A percentile compares a stretch with the other conserved stretches of the same genome.
Conservation (phyloP, 2,888 invertebrate species). For the Sinotaia quadrata region DNA sequence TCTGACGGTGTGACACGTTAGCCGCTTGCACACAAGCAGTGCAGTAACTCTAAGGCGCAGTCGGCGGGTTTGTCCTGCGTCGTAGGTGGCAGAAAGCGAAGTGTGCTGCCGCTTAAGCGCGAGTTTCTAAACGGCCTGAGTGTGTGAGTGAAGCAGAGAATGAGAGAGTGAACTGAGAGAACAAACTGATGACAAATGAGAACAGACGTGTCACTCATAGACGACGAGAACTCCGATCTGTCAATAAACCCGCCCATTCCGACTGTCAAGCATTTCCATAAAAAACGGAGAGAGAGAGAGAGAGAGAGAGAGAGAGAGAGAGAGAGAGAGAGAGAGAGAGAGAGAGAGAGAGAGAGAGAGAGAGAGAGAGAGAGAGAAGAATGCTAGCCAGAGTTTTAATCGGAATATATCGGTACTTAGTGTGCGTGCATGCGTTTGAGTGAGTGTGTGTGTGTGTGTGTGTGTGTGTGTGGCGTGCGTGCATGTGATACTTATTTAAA, state of each 20-base stretch:
- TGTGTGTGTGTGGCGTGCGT: too few relatives aligned
- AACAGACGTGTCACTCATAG: not conserved
- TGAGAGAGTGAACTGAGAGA: not conserved
- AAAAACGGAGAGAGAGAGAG: not conserved
- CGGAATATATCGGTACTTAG: too few relatives aligned
- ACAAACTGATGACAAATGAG: conserved; percentile 2
- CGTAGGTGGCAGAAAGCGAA: too few relatives aligned
- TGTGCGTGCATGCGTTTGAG: too few relatives aligned
- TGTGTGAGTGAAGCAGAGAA: not conserved
- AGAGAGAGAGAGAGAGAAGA: not conserved
- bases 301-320: not conserved
- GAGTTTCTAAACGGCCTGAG: too few relatives aligned
- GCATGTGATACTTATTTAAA: too few relatives aligned
- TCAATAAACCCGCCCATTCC: conserved; percentile 3
- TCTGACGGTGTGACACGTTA: too few relatives aligned
- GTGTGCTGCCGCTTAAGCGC: too few relatives aligned
- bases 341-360: not conserved
- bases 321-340: not conserved
- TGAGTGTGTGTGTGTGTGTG: too few relatives aligned
- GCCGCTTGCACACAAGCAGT: too few relatives aligned
- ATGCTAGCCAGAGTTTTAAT: conserved; percentile 1
- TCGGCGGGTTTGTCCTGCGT: too few relatives aligned
- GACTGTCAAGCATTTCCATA: not conserved
- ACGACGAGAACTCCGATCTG: not conserved
- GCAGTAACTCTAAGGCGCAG: too few relatives aligned